Percentiles rank a stretch among this genome's conserved stretches.
Evolutionary conservation across 1,140 invertebrate genomes (phyloP).

Genomic region (Drosophila auraria): DNA sequence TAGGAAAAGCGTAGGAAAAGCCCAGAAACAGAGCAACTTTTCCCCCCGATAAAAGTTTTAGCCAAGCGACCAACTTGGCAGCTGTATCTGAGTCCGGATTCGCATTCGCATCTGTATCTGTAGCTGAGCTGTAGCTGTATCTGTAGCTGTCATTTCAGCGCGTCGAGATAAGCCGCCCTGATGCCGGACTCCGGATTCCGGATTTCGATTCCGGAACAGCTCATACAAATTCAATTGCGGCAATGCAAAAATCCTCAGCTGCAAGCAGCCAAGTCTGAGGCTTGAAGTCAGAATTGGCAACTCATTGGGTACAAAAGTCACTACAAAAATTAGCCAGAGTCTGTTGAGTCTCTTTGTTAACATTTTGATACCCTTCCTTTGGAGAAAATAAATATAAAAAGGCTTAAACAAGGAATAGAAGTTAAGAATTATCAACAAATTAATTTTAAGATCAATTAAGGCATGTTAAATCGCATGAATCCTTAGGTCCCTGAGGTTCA

Average conservation of each 20-base stretch:
- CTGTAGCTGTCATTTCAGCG: constrained; percentile 56
- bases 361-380: too few species aligned
- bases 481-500: too few species aligned
- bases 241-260: constrained; percentile 12
- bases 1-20: constrained; percentile 27
- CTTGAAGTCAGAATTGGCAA: too few species aligned
- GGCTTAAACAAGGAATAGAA: too few species aligned
- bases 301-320: neutral
- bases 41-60: constrained; percentile 59
- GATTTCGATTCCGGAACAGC: neutral
- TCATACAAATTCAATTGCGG: constrained; percentile 30
- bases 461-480: too few species aligned
- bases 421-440: too few species aligned
- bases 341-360: neutral
- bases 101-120: neutral
- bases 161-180: constrained; percentile 48
- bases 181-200: neutral
- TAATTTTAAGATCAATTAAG: too few species aligned
- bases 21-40: constrained; percentile 47
- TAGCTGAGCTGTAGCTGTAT: constrained; percentile 6
- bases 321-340: neutral
- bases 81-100: constrained; percentile 31
- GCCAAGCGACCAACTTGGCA: constrained; percentile 28
- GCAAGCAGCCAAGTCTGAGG: neutral
- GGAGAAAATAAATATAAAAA: too few species aligned